Evolutionary conservation across 1,140 invertebrate genomes (phyloP).

Genomic region (Apocrypta bakeri): DNA sequence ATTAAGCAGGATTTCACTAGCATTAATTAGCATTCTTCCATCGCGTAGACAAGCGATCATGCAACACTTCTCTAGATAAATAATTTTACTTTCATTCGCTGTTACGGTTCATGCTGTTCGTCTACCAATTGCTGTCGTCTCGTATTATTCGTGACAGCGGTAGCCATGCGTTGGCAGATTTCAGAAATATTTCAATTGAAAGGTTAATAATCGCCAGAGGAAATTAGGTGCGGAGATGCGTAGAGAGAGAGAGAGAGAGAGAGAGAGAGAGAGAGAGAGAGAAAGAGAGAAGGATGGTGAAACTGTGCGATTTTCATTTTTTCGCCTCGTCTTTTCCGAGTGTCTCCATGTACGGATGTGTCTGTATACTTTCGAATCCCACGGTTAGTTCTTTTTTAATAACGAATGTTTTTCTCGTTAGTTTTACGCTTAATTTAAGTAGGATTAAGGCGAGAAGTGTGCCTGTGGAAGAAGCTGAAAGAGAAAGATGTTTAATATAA

Average conservation of each 20-base stretch:
- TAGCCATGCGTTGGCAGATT: not conserved
- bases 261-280: no score
- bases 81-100: constrained; percentile 23
- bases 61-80: constrained; percentile 28
- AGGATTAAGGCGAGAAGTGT: not conserved
- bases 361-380: constrained; percentile 17
- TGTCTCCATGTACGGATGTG: constrained; percentile 10
- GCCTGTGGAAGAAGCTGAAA: not conserved
- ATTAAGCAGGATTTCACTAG: constrained; percentile 36
- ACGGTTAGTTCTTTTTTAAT: constrained; percentile 4
- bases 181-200: constrained; percentile 5
- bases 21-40: constrained; percentile 44
- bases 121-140: not conserved
- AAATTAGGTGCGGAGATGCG: no score
- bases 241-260: no score
- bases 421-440: constrained; percentile 4
- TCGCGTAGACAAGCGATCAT: constrained; percentile 4
- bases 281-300: no score
- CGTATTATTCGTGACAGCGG: not conserved
- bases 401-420: not conserved
- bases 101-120: not conserved
- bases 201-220: constrained; percentile 1
- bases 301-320: constrained; percentile 3
- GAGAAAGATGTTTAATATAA: not conserved
- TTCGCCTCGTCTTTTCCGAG: not conserved